Evolutionary conservation across 2,113 vertebrate species (phyloP).

Genomic region (Lethenteron camtschaticum): DNA sequence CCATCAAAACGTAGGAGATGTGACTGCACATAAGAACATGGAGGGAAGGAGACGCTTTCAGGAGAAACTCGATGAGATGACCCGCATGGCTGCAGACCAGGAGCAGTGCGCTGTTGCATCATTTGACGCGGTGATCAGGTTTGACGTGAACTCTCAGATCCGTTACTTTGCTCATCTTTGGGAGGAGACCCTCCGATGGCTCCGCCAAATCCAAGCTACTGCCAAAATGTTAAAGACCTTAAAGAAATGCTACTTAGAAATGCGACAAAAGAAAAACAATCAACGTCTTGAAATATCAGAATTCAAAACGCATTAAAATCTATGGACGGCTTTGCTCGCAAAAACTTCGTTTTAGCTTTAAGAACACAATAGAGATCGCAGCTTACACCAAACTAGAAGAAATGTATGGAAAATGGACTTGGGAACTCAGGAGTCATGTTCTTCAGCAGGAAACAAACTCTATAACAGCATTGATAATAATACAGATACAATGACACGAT

Average conservation of each 20-base stretch:
- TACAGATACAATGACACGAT: background rate
- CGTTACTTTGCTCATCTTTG: conserved; percentile 23
- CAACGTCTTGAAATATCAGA: conserved; percentile 14
- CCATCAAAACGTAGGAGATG: conserved; percentile 13
- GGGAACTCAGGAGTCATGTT: conserved; percentile 19
- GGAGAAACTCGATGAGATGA: conserved; percentile 12
- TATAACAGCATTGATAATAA: conserved; percentile 15
- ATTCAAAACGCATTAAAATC: conserved; percentile 15
- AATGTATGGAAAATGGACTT: conserved; percentile 15
- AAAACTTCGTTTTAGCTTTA: conserved; percentile 27
- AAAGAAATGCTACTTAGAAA: conserved; percentile 17
- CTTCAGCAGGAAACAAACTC: conserved; percentile 18
- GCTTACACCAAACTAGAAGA: conserved; percentile 18
- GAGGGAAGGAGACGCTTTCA: conserved; percentile 11
- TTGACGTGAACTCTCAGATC: conserved; percentile 21
- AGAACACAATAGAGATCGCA: conserved; percentile 21
- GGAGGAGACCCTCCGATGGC: conserved; percentile 25
- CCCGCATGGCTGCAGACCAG: conserved; percentile 5
- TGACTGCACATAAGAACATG: conserved; percentile 10
- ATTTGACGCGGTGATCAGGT: conserved; percentile 14
- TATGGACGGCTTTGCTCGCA: conserved; percentile 20
- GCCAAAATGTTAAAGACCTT: conserved; percentile 19
- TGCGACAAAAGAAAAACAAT: conserved; percentile 4
- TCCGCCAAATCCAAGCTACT: conserved; percentile 24
- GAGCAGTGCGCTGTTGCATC: background rate